Conservation (phyloP, 2,888 invertebrate genomes). For the Melipona beecheii region DNA sequence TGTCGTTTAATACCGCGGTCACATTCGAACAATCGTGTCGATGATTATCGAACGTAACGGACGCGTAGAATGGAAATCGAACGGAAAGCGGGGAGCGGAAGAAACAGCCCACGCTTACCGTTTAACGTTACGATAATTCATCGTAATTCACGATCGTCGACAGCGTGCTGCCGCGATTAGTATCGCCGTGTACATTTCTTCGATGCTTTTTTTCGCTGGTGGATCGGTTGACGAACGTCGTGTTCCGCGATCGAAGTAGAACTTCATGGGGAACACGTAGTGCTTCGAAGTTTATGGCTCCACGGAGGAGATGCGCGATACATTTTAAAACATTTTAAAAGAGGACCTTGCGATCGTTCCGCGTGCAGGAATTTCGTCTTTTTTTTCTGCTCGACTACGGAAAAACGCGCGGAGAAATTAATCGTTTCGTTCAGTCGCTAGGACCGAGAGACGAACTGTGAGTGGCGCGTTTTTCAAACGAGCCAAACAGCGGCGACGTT, state of each 20-base stretch:
- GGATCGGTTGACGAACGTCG: slow-evolving; percentile 55
- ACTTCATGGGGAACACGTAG: slow-evolving; percentile 33
- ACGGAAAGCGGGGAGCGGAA: background rate
- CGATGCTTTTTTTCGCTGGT: slow-evolving; percentile 34
- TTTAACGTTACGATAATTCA: slow-evolving; percentile 78
- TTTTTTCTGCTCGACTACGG: background rate
- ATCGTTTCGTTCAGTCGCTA: background rate
- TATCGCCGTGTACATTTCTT: slow-evolving; percentile 65
- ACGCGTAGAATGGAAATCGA: slow-evolving; percentile 36
- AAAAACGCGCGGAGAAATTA: background rate
- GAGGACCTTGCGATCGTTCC: background rate
- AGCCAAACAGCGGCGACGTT: too few species aligned
- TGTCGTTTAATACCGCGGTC: slow-evolving; percentile 23
- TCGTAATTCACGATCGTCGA: slow-evolving; percentile 50
- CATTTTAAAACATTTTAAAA: background rate
- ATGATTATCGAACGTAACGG: slow-evolving; percentile 65
- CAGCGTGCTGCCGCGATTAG: slow-evolving; percentile 75
- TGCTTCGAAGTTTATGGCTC: background rate
- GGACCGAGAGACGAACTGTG: too few species aligned
- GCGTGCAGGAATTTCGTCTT: background rate
- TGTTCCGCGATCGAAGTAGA: slow-evolving; percentile 55
- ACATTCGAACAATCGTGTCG: slow-evolving; percentile 61
- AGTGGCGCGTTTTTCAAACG: background rate
- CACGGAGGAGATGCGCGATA: background rate
- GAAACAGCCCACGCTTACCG: slow-evolving; percentile 54